Conservation (phyloP, 2,888 invertebrate species). For the Eupithecia tripunctaria region DNA sequence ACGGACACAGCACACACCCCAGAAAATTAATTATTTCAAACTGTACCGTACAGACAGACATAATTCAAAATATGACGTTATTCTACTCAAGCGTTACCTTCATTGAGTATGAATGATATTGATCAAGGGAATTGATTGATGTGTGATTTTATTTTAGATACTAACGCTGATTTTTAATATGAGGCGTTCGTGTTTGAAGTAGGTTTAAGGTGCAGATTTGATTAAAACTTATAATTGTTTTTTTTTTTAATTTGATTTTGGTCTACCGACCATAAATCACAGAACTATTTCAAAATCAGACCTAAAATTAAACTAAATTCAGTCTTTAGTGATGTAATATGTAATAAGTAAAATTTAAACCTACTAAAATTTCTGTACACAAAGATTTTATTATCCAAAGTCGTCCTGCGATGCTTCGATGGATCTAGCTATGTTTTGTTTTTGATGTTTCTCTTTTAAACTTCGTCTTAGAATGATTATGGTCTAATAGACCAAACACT, state of each 20-base stretch:
- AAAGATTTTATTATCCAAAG: not conserved
- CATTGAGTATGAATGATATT: slow-evolving; percentile 14
- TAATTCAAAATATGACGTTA: slow-evolving; percentile 47
- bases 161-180: not conserved
- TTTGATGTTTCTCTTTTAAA: not conserved
- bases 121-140: not conserved
- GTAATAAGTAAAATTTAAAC: not conserved
- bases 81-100: slow-evolving; percentile 43
- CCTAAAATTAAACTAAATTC: not conserved
- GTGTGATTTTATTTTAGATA: not conserved
- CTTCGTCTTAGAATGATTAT: not conserved
- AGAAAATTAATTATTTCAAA: slow-evolving; percentile 78
- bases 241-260: not conserved
- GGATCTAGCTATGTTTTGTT: not conserved
- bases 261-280: not conserved
- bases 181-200: not conserved
- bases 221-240: too few relatives aligned
- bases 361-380: not conserved
- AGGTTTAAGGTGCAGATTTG: too few relatives aligned
- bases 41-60: slow-evolving; percentile 49
- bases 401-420: not conserved
- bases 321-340: not conserved
- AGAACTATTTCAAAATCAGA: not conserved
- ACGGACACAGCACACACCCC: slow-evolving; percentile 72
- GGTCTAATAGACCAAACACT: not conserved